These are phyloP conservation scores for Drosophila testacea DNA, from an alignment of 2,888 invertebrate species.

Conservation along the genomic window DNA sequence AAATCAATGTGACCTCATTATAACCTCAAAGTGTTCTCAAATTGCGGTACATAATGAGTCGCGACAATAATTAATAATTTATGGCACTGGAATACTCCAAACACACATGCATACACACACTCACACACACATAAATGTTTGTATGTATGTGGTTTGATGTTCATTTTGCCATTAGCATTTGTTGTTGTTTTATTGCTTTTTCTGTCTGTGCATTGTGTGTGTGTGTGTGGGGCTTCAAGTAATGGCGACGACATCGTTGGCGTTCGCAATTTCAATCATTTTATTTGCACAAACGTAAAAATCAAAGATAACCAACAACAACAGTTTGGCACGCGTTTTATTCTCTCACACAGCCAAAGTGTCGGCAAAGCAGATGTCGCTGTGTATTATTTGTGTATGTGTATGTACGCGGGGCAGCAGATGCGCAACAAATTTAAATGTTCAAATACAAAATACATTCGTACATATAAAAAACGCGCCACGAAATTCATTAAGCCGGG, in stretches of 20 bases:
- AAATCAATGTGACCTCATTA: slow-evolving; percentile 23
- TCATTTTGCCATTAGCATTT: slow-evolving; percentile 20
- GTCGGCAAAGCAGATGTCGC: slow-evolving; percentile 23
- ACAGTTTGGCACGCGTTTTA: slow-evolving; percentile 16
- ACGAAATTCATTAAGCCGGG: slow-evolving; percentile 37
- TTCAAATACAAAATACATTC: slow-evolving; percentile 18
- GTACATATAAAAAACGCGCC: not conserved
- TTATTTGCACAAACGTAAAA: slow-evolving; percentile 33
- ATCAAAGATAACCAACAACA: slow-evolving; percentile 32
- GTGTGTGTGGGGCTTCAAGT: slow-evolving; percentile 5
- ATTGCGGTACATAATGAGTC: slow-evolving; percentile 6
- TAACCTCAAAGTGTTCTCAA: slow-evolving; percentile 19
- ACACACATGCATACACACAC: not conserved
- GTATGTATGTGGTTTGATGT: slow-evolving; percentile 1
- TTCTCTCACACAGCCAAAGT: slow-evolving; percentile 10
- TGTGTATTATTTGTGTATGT: slow-evolving; percentile 9
- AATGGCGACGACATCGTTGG: slow-evolving; percentile 27
- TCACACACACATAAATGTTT: not conserved
- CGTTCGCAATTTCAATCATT: slow-evolving; percentile 34
- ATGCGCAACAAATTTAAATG: slow-evolving; percentile 61
- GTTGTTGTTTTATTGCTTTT: slow-evolving; percentile 2
- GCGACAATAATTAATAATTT: slow-evolving; percentile 26
- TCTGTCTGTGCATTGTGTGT: slow-evolving; percentile 1
- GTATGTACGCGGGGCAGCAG: slow-evolving; percentile 38
- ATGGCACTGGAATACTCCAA: slow-evolving; percentile 6